Conservation (phyloP, 2,888 invertebrate species). For the Hedya salicella region DNA sequence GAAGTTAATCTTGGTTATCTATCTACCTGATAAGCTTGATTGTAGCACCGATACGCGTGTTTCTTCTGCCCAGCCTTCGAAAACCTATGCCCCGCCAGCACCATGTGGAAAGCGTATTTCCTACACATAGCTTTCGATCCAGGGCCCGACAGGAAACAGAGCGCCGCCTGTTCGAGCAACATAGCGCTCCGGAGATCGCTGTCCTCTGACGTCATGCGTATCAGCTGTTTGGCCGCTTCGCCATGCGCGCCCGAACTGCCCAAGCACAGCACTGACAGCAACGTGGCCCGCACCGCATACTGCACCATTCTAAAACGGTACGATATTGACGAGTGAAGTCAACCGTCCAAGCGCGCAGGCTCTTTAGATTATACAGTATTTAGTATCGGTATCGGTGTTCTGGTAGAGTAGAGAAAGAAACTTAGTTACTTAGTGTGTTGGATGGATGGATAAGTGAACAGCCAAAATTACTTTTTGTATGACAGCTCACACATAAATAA, state of each 20-base stretch:
- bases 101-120: slow-evolving; percentile 98
- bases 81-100: slow-evolving; percentile 97
- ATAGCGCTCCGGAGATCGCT: slow-evolving; percentile 98
- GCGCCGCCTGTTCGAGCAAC: slow-evolving; percentile 96
- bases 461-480: no score
- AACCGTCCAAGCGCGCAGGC: no score
- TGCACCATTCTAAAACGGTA: slow-evolving; percentile 89
- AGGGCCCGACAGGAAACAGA: slow-evolving; percentile 90
- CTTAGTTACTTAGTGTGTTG: no score
- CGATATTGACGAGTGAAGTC: neutral
- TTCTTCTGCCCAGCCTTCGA: slow-evolving; percentile 96
- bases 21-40: slow-evolving; percentile 93
- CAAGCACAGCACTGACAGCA: slow-evolving; percentile 95
- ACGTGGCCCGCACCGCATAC: slow-evolving; percentile 95
- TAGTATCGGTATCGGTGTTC: no score
- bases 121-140: slow-evolving; percentile 90
- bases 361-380: no score
- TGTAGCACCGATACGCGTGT: slow-evolving; percentile 96
- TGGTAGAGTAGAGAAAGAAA: no score
- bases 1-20: no score
- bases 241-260: slow-evolving; percentile 91
- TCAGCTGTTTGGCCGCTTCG: slow-evolving; percentile 97
- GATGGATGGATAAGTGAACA: no score
- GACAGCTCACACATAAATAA: no score
- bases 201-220: slow-evolving; percentile 98